Evolutionary conservation across 2,113 vertebrate genomes (phyloP).

Genomic region (Larimichthys crocea): DNA sequence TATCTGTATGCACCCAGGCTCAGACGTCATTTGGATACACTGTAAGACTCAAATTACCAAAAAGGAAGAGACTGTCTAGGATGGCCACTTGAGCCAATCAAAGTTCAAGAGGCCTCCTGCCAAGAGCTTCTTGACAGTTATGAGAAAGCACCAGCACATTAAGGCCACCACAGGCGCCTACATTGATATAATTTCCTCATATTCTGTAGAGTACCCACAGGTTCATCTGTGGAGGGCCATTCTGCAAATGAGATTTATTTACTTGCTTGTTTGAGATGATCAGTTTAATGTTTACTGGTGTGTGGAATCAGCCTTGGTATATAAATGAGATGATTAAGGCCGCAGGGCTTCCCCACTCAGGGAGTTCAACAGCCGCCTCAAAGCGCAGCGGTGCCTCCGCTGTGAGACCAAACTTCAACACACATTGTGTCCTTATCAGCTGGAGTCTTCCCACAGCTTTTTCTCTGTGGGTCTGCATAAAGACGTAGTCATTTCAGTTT

Average conservation of each 20-base stretch:
- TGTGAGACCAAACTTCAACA: conserved; percentile 78
- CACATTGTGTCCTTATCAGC: conserved; percentile 79
- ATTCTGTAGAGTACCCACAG: conserved; percentile 33
- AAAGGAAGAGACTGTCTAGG: conserved; percentile 54
- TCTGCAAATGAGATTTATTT: conserved; percentile 63
- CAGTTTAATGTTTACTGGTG: conserved; percentile 54
- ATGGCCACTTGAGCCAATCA: conserved; percentile 58
- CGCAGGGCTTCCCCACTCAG: conserved; percentile 81
- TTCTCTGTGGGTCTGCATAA: conserved; percentile 78
- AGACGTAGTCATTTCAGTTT: conserved; percentile 3
- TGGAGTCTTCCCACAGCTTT: conserved; percentile 66
- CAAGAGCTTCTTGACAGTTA: conserved; percentile 44
- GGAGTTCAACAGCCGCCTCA: conserved; percentile 77
- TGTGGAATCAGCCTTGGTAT: conserved; percentile 78
- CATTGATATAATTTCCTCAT: conserved; percentile 12
- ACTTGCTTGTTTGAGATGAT: conserved; percentile 58
- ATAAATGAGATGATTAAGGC: conserved; percentile 84
- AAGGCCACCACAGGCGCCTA: background rate
- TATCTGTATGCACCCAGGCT: background rate
- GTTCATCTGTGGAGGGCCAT: conserved; percentile 24
- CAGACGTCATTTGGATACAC: conserved; percentile 10
- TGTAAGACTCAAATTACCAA: conserved; percentile 23
- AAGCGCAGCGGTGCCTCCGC: conserved; percentile 74
- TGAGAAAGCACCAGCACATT: conserved; percentile 9
- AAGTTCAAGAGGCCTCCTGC: conserved; percentile 52